phyloP scores from a whole-genome alignment of 2,113 vertebrate genomes.

The Indicator maculatus region DNA sequence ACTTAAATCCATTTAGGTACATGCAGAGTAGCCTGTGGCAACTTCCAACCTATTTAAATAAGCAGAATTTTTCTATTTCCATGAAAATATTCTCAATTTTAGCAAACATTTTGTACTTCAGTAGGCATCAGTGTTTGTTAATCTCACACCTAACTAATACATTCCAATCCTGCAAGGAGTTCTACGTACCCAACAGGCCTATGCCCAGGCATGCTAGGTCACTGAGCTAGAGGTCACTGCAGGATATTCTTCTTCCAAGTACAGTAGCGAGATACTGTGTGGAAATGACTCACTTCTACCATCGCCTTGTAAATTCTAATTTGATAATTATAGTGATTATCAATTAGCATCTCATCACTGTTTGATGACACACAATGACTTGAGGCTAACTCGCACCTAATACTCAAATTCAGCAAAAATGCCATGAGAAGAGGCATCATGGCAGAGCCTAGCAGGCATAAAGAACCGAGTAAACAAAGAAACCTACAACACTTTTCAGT shows the following conservation, averaged over 20 bases:
- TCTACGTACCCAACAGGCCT: neutral
- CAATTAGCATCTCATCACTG: conserved; percentile 46
- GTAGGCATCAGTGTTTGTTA: conserved; percentile 24
- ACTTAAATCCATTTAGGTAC: conserved; percentile 25
- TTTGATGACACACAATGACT: conserved; percentile 42
- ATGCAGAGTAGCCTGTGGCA: conserved; percentile 8
- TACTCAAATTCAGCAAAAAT: neutral
- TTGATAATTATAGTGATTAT: conserved; percentile 55
- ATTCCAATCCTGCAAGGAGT: neutral
- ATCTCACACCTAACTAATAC: conserved; percentile 13
- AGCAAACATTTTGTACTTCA: conserved; percentile 13
- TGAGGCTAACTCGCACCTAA: conserved; percentile 9
- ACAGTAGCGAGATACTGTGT: neutral
- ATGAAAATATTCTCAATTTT: conserved; percentile 27
- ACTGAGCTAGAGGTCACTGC: neutral
- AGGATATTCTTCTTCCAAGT: neutral
- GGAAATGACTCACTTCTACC: conserved; percentile 16
- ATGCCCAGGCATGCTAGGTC: neutral
- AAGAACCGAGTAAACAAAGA: neutral
- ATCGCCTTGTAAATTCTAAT: neutral
- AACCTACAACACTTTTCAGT: neutral
- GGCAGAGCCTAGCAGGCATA: neutral
- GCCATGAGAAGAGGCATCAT: neutral
- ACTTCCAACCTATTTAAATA: conserved; percentile 40
- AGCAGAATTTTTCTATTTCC: conserved; percentile 32